phyloP scores from a whole-genome alignment of 1,140 invertebrate genomes.

The Lepidostoma basale region DNA sequence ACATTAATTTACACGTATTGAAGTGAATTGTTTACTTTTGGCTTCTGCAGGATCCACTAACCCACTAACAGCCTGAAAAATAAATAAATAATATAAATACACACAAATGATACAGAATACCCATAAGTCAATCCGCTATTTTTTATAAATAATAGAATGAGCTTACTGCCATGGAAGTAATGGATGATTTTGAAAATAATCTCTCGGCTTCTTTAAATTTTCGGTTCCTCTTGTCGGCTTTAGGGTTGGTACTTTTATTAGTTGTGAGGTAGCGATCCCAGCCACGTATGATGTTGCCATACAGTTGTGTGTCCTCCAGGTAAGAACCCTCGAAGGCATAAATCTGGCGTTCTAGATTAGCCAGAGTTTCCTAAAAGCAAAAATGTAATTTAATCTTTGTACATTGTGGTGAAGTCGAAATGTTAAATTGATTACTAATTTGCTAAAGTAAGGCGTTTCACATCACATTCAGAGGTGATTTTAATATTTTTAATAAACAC shows the following conservation, averaged over 20 bases:
- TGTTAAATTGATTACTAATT: too few relatives aligned
- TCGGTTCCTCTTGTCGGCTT: constrained; percentile 93
- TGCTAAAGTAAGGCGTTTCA: background rate
- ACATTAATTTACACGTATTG: too few relatives aligned
- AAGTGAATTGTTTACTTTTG: constrained; percentile 63
- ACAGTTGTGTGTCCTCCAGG: constrained; percentile 96
- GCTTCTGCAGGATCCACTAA: constrained; percentile 63
- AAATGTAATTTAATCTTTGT: too few relatives aligned
- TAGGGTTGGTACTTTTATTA: constrained; percentile 92
- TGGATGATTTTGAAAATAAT: constrained; percentile 97
- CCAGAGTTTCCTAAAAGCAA: constrained; percentile 84
- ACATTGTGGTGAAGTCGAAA: too few relatives aligned
- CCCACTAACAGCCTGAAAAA: constrained; percentile 82
- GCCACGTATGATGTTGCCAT: constrained; percentile 98
- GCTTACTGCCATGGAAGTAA: constrained; percentile 95
- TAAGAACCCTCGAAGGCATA: constrained; percentile 99
- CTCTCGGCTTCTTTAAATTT: constrained; percentile 98
- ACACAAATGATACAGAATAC: too few relatives aligned
- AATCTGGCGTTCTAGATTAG: constrained; percentile 96
- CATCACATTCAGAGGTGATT: too few relatives aligned
- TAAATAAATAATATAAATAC: too few relatives aligned
- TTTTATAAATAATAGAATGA: constrained; percentile 52
- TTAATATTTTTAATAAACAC: background rate
- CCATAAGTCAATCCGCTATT: too few relatives aligned
- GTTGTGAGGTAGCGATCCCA: constrained; percentile 96